Percentiles rank a stretch among this genome's conserved stretches.
Evolutionary conservation across 2,797 vertebrate species (phyloP).

Genomic region (Brotogeris chrysoptera): DNA sequence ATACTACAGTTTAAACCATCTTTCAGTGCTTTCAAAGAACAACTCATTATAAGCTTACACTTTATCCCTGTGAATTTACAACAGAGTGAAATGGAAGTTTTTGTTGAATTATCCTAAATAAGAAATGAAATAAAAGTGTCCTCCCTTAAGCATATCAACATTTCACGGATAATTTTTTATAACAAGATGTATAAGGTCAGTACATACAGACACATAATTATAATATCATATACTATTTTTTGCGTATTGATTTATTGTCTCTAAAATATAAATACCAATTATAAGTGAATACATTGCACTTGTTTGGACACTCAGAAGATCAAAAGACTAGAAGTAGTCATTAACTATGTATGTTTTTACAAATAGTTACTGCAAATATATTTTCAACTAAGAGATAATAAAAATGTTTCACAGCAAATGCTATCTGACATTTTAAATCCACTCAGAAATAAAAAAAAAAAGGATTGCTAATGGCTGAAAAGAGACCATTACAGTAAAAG

Average conservation of each 20-base stretch:
- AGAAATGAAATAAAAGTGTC: not conserved
- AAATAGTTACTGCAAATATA: not conserved
- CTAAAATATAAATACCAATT: not conserved
- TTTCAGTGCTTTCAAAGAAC: not conserved
- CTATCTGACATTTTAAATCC: not conserved
- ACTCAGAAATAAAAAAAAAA: not conserved
- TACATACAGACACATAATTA: not conserved
- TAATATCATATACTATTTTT: not conserved
- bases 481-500: not conserved
- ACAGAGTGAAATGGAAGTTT: not conserved
- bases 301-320: not conserved
- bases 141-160: not conserved
- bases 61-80: not conserved
- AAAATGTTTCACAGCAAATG: not conserved
- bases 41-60: not conserved
- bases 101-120: not conserved
- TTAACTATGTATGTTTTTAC: not conserved
- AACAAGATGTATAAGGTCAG: not conserved
- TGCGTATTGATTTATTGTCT: not conserved
- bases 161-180: not conserved
- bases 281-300: not conserved
- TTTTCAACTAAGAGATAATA: not conserved
- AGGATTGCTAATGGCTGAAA: not conserved
- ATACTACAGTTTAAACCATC: not conserved
- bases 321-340: not conserved